These are phyloP conservation scores for Diplazon laetatorius DNA, from an alignment of 2,888 invertebrate species.

Conservation along the genomic window DNA sequence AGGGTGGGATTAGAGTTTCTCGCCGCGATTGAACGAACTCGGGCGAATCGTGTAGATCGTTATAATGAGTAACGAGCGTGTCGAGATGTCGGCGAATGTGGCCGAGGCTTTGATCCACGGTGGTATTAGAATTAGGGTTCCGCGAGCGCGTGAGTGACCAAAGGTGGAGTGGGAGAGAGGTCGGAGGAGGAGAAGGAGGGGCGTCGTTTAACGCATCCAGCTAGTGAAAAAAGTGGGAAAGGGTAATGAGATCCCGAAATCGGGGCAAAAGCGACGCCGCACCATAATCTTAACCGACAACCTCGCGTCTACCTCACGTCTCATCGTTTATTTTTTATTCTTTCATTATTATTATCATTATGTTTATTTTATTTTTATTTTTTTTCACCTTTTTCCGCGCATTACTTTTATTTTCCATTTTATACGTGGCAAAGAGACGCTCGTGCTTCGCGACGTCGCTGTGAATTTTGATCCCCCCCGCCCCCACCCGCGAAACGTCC, in stretches of 20 bases:
- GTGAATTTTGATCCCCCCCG: constrained; percentile 31
- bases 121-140: constrained; percentile 70
- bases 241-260: constrained; percentile 63
- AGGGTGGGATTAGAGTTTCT: constrained; percentile 35
- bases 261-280: constrained; percentile 60
- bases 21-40: constrained; percentile 45
- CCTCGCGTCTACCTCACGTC: constrained; percentile 55
- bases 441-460: constrained; percentile 11
- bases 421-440: neutral
- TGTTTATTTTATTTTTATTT: too few relatives aligned
- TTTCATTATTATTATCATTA: too few relatives aligned
- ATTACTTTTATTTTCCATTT: constrained; percentile 19
- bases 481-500: too few relatives aligned
- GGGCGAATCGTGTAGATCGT: constrained; percentile 59
- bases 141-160: constrained; percentile 17
- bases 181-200: neutral
- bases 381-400: too few relatives aligned
- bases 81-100: constrained; percentile 60
- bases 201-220: constrained; percentile 23
- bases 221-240: constrained; percentile 35
- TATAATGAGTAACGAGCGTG: constrained; percentile 71
- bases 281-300: constrained; percentile 64
- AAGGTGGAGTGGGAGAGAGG: constrained; percentile 9
- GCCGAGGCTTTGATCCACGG: constrained; percentile 68
- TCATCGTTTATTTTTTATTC: neutral